Percentiles rank a stretch among this genome's conserved stretches.
phyloP scores from a whole-genome alignment of 2,888 invertebrate species.

The Tricholauxania praeusta region DNA sequence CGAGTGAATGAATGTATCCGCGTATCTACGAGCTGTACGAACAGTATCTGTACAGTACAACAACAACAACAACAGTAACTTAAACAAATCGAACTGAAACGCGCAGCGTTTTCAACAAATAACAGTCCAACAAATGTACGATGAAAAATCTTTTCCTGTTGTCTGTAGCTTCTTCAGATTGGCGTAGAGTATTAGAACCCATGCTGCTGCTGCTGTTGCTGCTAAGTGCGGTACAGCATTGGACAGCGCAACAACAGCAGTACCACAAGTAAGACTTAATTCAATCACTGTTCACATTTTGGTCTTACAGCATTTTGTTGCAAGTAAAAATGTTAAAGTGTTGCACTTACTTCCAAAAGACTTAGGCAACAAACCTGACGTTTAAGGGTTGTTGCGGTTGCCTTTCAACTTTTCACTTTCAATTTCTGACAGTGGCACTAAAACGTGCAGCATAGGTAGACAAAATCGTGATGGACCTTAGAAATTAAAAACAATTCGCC shows the following conservation, averaged over 20 bases:
- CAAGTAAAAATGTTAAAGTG: background rate
- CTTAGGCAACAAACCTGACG: constrained; percentile 17
- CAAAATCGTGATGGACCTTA: no score
- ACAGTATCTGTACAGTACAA: constrained; percentile 41
- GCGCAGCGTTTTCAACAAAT: constrained; percentile 3
- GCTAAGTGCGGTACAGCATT: no score
- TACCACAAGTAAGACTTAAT: background rate
- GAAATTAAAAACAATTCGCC: no score
- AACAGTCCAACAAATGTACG: constrained; percentile 1
- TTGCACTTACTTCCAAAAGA: constrained; percentile 11
- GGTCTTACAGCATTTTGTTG: background rate
- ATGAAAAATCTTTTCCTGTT: background rate
- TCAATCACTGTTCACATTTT: no score
- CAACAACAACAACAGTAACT: constrained; percentile 26
- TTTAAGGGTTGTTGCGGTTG: background rate
- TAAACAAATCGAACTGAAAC: constrained; percentile 19
- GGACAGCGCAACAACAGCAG: background rate
- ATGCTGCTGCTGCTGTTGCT: constrained; percentile 33
- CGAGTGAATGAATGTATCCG: constrained; percentile 44
- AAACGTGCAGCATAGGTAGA: no score
- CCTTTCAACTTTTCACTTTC: no score
- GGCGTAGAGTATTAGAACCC: background rate
- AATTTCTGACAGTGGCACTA: no score
- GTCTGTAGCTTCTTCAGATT: background rate
- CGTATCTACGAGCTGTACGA: constrained; percentile 17